Percentiles rank a stretch among this genome's conserved stretches.
These are phyloP conservation scores for Ennomos fuscantarius DNA, from an alignment of 2,888 invertebrate species.

Conservation along the genomic window DNA sequence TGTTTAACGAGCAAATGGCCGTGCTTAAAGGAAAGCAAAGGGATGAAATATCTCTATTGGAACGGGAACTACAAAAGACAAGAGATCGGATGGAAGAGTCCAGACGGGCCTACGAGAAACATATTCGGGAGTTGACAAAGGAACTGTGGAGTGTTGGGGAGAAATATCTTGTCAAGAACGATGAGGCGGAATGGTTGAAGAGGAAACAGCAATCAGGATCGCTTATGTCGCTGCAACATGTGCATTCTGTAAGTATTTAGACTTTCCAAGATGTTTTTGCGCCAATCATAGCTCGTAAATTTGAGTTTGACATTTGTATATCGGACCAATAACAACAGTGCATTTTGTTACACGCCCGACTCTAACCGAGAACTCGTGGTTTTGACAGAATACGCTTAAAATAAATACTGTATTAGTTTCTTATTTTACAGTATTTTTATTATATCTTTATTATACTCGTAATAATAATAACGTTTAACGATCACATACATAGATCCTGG, in stretches of 20 bases:
- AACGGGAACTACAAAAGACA: slow-evolving; percentile 81
- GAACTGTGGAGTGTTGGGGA: slow-evolving; percentile 87
- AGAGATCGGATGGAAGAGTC: slow-evolving; percentile 76
- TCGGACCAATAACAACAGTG: too few species aligned
- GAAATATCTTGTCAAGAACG: slow-evolving; percentile 83
- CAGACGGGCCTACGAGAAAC: slow-evolving; percentile 68
- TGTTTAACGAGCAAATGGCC: slow-evolving; percentile 87
- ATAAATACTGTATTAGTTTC: too few species aligned
- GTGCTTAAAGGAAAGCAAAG: slow-evolving; percentile 78
- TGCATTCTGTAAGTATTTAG: slow-evolving; percentile 66
- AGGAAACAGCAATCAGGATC: slow-evolving; percentile 70
- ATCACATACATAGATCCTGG: too few species aligned
- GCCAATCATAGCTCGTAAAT: too few species aligned
- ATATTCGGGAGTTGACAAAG: slow-evolving; percentile 75
- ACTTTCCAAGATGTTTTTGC: background rate
- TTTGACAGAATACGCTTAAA: too few species aligned
- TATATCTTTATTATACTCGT: too few species aligned
- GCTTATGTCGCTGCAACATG: slow-evolving; percentile 76
- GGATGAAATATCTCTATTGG: slow-evolving; percentile 78
- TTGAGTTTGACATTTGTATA: too few species aligned
- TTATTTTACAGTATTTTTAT: too few species aligned
- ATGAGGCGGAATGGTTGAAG: slow-evolving; percentile 82
- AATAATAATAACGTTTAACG: too few species aligned
- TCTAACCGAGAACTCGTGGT: too few species aligned
- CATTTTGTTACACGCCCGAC: too few species aligned